These are phyloP conservation scores for Bos javanicus DNA, from an alignment of 2,113 vertebrate species.

Conservation along the genomic window DNA sequence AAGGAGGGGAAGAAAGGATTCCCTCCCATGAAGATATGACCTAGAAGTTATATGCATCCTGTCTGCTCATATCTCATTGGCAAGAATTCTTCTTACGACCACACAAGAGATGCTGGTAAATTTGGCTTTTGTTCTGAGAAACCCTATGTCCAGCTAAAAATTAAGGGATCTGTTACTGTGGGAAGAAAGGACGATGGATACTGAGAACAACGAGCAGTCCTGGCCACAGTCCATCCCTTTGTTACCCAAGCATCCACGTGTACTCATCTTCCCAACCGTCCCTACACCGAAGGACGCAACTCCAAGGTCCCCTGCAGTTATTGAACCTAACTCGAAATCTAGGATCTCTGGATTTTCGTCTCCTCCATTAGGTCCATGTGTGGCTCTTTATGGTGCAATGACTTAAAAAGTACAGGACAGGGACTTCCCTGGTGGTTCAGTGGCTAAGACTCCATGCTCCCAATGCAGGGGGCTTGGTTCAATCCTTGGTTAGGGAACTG, in stretches of 20 bases:
- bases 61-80: not conserved
- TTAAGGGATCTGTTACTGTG: not conserved
- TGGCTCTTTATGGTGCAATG: not conserved
- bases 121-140: conserved; percentile 23
- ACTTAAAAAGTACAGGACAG: not conserved
- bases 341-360: not conserved
- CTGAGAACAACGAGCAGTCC: not conserved
- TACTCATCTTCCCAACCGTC: not conserved
- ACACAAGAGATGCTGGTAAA: not conserved
- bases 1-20: not conserved
- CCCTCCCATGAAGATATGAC: not conserved
- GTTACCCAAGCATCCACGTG: not conserved
- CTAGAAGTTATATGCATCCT: not conserved
- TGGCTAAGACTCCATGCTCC: not conserved
- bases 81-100: not conserved
- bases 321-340: not conserved
- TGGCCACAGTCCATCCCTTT: not conserved
- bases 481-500: not conserved
- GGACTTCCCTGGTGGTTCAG: not conserved
- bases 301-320: not conserved
- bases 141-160: not conserved
- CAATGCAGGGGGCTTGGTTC: not conserved
- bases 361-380: not conserved
- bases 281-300: not conserved
- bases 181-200: not conserved